Conservation (phyloP, 2,888 invertebrate genomes). For the Andrena haemorrhoa region DNA sequence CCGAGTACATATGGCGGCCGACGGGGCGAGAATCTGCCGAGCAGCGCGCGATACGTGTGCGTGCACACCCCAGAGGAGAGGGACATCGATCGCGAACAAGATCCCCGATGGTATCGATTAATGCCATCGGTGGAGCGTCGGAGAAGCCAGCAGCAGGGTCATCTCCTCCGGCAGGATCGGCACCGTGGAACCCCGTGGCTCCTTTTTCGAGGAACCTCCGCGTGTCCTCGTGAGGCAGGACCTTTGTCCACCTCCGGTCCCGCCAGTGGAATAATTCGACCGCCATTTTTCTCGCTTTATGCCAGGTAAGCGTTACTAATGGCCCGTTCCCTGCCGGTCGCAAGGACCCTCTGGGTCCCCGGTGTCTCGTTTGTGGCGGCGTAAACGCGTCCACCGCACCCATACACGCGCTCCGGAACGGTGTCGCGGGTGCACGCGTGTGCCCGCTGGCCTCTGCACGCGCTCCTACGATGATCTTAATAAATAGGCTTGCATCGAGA, state of each 20-base stretch:
- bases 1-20: neutral
- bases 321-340: conserved; percentile 61
- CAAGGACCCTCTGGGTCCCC: conserved; percentile 34
- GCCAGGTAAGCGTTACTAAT: conserved; percentile 81
- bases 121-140: conserved; percentile 34
- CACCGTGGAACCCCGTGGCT: conserved; percentile 70
- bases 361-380: conserved; percentile 21
- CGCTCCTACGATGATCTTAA: conserved; percentile 37
- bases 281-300: conserved; percentile 81
- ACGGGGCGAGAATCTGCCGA: neutral
- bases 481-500: conserved; percentile 31
- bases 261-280: conserved; percentile 78
- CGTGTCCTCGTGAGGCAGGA: conserved; percentile 63
- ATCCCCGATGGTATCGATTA: conserved; percentile 67
- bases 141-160: conserved; percentile 29
- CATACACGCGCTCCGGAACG: conserved; percentile 4
- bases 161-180: conserved; percentile 54
- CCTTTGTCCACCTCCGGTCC: conserved; percentile 70
- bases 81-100: conserved; percentile 47
- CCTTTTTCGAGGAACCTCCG: conserved; percentile 57
- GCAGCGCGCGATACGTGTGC: neutral
- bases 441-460: conserved; percentile 25
- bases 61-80: neutral
- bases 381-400: conserved; percentile 48
- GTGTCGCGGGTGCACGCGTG: conserved; percentile 22